These are phyloP conservation scores for Sorex fumeus DNA, from an alignment of 2,113 vertebrate genomes.

Conservation along the genomic window DNA sequence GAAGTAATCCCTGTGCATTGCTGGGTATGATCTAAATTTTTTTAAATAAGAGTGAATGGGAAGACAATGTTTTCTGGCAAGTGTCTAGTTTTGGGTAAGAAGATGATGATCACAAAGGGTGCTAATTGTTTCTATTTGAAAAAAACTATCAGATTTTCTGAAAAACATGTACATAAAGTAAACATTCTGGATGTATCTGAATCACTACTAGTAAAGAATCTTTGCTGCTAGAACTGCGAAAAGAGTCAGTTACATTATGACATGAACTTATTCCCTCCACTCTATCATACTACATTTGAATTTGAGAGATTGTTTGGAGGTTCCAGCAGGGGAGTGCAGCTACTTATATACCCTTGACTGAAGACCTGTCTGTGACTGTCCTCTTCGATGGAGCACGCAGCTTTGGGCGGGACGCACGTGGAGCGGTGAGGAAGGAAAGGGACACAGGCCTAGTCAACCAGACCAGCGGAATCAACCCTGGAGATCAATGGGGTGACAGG, in stretches of 20 bases:
- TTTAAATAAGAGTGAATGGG: not conserved
- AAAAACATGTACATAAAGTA: slow-evolving; percentile 85
- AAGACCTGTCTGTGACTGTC: no score
- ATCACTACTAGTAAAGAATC: slow-evolving; percentile 67
- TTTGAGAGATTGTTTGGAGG: no score
- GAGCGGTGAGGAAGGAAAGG: no score
- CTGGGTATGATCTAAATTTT: no score
- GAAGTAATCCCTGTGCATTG: no score
- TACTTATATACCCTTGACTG: no score
- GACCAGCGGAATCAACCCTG: no score
- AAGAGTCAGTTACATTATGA: slow-evolving; percentile 69
- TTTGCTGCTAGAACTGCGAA: slow-evolving; percentile 53
- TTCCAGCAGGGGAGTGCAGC: no score
- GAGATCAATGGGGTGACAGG: no score
- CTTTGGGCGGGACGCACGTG: no score
- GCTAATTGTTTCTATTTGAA: slow-evolving; percentile 89
- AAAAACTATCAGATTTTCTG: slow-evolving; percentile 86
- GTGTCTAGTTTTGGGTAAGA: slow-evolving; percentile 78
- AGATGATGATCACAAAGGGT: slow-evolving; percentile 87
- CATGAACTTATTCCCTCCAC: slow-evolving; percentile 69
- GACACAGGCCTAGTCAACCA: no score
- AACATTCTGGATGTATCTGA: slow-evolving; percentile 83
- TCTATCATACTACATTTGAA: slow-evolving; percentile 5
- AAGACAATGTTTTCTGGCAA: slow-evolving; percentile 79
- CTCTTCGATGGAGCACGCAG: no score